phyloP scores from a whole-genome alignment of 2,113 vertebrate genomes.

The Gasterosteus aculeatus region DNA sequence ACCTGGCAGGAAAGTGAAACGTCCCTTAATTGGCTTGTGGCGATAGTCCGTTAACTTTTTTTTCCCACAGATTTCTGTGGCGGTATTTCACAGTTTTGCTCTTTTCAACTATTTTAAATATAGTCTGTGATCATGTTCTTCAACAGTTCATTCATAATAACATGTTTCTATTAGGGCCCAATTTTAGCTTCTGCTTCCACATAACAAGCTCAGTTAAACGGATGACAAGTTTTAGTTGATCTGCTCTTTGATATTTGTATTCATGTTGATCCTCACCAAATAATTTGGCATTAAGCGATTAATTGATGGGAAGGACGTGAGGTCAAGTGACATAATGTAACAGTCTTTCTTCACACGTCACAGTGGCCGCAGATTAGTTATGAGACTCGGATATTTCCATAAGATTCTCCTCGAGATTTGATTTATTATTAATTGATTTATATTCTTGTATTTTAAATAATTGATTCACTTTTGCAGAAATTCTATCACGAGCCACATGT shows the following conservation, averaged over 20 bases:
- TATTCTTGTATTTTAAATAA: constrained; percentile 70
- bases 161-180: neutral
- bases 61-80: neutral
- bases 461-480: constrained; percentile 55
- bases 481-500: constrained; percentile 49
- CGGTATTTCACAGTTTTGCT: neutral
- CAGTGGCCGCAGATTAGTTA: constrained; percentile 3
- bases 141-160: constrained; percentile 10
- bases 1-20: neutral
- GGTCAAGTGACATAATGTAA: neutral
- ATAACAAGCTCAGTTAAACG: neutral
- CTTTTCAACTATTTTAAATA: neutral
- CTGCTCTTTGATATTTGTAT: neutral
- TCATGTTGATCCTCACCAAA: neutral
- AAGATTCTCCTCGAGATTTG: constrained; percentile 28
- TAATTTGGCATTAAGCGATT: constrained; percentile 5
- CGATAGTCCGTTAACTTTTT: neutral
- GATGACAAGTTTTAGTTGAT: neutral
- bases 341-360: constrained; percentile 4
- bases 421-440: constrained; percentile 59
- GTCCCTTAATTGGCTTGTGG: neutral
- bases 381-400: constrained; percentile 32
- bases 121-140: constrained; percentile 10
- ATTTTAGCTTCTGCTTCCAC: constrained; percentile 17
- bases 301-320: neutral